Base-by-base conservation (phyloP, 2,797 vertebrate genomes). In the Lagodon rhomboides region DNA sequence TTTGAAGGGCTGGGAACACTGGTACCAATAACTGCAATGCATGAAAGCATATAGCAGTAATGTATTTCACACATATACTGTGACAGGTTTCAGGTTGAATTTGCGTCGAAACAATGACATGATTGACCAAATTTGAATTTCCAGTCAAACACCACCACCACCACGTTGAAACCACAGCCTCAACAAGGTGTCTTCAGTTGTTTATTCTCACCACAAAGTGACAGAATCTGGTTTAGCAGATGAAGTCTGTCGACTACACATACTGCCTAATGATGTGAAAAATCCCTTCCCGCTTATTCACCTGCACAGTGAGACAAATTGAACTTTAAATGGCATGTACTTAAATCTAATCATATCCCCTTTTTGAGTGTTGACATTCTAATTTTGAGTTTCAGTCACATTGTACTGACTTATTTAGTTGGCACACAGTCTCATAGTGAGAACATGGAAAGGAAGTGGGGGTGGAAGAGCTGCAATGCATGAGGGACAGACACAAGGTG, bases 1-100 rank as follows among this genome's bases (percentile, higher is more conserved):
- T 85, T 68, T 64, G 49, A 69, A 68, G 25, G 60, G 56, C 44
- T 71, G 63, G 41, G 65, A 75, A 83, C 20, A 68, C 51, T 65
- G 20, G 16, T 49, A 27, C 58, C 41, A 73, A 17, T 64, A 17
- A 38, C 38, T 38, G 38, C 38, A 1, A 38, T 49, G 12, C 55
- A 50, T 22, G 50, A 25, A 41, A 68, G 49, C 25, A 22, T 56
- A 20, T 20, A 38, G 38, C 38, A 61, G 34, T 11, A 65, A 59
- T 46, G 51, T 30, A 50, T 51, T 60, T 41, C 38, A 11, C 20
- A 67, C 50, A 22, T 3, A 5, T 47, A 34, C 3, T 56, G 56
- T 15, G 9, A 30, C 10, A 3, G 50, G 17, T 59, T 76, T 68
- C 4, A 47, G 44, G 34, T 61, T 43, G 4, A 47, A 46, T 50